A percentile compares a stretch with the other conserved stretches of the same genome.
These are phyloP conservation scores for Drosophila parthenogenetica DNA, from an alignment of 2,888 invertebrate species.

Conservation along the genomic window DNA sequence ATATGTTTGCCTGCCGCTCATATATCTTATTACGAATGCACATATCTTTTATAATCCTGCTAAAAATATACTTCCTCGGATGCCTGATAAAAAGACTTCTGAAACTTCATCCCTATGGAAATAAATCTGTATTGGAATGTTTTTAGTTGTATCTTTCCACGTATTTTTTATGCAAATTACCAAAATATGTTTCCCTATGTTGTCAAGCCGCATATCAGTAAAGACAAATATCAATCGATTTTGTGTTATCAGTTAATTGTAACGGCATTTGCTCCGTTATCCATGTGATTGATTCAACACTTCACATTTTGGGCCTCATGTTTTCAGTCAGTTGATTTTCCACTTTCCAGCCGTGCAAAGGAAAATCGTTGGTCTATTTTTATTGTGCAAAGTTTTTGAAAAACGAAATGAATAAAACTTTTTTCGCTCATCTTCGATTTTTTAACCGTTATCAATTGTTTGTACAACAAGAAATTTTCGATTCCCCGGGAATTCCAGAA, in stretches of 20 bases:
- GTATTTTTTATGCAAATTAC: background rate
- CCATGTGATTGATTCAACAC: slow-evolving; percentile 14
- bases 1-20: slow-evolving; percentile 44
- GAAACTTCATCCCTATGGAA: background rate
- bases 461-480: slow-evolving; percentile 9
- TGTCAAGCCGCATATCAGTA: slow-evolving; percentile 31
- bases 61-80: slow-evolving; percentile 52
- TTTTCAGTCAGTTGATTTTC: slow-evolving; percentile 25
- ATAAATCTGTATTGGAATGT: background rate
- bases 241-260: slow-evolving; percentile 45
- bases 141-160: background rate
- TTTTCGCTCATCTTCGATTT: slow-evolving; percentile 27
- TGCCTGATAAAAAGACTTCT: background rate
- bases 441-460: slow-evolving; percentile 3
- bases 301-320: background rate
- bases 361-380: slow-evolving; percentile 12
- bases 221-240: slow-evolving; percentile 56
- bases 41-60: slow-evolving; percentile 34
- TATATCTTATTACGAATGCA: slow-evolving; percentile 38
- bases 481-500: slow-evolving; percentile 14
- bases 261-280: slow-evolving; percentile 20
- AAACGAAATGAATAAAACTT: slow-evolving; percentile 68
- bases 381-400: slow-evolving; percentile 17
- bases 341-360: slow-evolving; percentile 30
- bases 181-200: slow-evolving; percentile 14